Base-by-base conservation (phyloP, 1,140 invertebrate genomes). In the Drosophila baimaii region DNA sequence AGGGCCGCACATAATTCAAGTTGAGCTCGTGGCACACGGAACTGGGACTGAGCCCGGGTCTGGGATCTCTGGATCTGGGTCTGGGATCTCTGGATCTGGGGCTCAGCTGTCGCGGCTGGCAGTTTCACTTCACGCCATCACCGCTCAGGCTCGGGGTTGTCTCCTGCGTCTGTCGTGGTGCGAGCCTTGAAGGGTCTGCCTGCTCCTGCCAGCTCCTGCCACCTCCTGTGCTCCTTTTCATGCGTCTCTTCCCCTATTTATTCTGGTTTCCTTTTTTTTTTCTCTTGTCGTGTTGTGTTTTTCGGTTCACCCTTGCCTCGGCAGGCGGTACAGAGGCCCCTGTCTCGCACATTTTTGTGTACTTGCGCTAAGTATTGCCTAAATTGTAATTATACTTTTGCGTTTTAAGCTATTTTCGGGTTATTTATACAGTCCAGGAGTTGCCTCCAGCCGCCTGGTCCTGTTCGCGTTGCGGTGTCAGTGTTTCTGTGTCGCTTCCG, bases 361-460 rank as follows among this genome's bases (percentile, higher is more conserved):
- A 52, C 76, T 33, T 78, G 77, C 77, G 84, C 73, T 84, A 89
- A 89, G 84, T 89, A 81, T 89, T 89, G 59, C 66, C 85, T 79
- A 86, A 89, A 89, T 89, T 84, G 84, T 89, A 89, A 89, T 89
- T 89, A 89, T 89, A 84, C 77, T 84, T 81, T 75, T 84, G 80
- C 84, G 65, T 89, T 83, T 89, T 61, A 75, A 89, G 84, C 76
- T 83, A 49, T 52, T 81, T 80, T 52, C n/a, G 59, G 47, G 58
- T 69, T 84, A 65, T 79, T 80, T 83, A 61, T 88, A 84, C 51
- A 55, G 66, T 17, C 43, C 33, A 61, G 21, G 47, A 46, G 52
- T 61, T 61, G 29, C 29, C 35, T 31, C 35, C 35, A 5, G 35
- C 47, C 47, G 29, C 47, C 49, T 52, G 47, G 47, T 68, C 62